These are phyloP conservation scores for Dione vanillae DNA, from an alignment of 2,888 invertebrate species.

Conservation along the genomic window DNA sequence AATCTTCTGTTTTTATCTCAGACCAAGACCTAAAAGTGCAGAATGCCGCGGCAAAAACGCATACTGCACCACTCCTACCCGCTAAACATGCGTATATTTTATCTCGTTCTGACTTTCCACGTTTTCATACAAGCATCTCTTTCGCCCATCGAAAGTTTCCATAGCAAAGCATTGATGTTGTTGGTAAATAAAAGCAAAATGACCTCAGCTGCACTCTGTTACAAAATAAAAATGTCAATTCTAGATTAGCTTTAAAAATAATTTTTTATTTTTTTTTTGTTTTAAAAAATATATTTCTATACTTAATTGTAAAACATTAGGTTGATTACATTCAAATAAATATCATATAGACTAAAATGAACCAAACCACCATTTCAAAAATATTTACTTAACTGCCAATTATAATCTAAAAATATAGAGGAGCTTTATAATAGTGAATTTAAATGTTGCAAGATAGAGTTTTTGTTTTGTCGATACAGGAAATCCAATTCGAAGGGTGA, in stretches of 20 bases:
- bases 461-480: constrained; percentile 61
- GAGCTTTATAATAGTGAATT: neutral
- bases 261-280: too few species aligned
- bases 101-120: constrained; percentile 55
- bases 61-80: constrained; percentile 76
- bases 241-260: neutral
- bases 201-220: constrained; percentile 35
- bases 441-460: constrained; percentile 22
- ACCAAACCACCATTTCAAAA: neutral
- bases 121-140: constrained; percentile 52
- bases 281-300: too few species aligned
- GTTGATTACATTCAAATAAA: too few species aligned
- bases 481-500: constrained; percentile 53
- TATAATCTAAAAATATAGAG: neutral
- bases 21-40: constrained; percentile 61
- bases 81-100: constrained; percentile 55
- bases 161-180: constrained; percentile 44
- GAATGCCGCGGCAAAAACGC: constrained; percentile 77
- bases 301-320: too few species aligned
- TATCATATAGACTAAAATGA: neutral
- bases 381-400: neutral
- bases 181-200: constrained; percentile 58
- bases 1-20: constrained; percentile 49
- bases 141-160: constrained; percentile 54
- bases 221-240: neutral